Evolutionary conservation across 2,113 vertebrate genomes (phyloP), one percentile per base, ranked within the genome.

Genomic region (Synodontis membranacea): DNA sequence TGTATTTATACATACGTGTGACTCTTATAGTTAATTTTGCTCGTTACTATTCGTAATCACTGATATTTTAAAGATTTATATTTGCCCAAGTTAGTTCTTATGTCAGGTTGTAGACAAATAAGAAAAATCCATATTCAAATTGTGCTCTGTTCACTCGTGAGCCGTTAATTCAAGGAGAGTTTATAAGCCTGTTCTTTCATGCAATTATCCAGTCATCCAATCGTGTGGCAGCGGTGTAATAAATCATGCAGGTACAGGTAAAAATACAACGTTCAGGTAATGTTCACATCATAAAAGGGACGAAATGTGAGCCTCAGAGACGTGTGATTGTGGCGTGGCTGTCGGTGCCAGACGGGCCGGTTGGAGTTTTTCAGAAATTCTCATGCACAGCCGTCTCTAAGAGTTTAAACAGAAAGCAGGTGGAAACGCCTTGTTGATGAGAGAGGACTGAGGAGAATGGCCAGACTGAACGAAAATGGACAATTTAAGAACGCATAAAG

Each of bases 1-100:
- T 86, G 66, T 52, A 44, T 75, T 86, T 62, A 62, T 66, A 76
- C 79, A 78, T 31, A 54, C 42, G 44, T 44, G 42, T 50, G 19
- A 48, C 62, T 34, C 39, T 50, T 17, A 76, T 44, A 44, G n/a
- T 58, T 84, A 11, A 58, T n/a, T 75, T 75, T 44, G 11, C 56
- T 62, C 17, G 46, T 82, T 39, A 60, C 12, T 12, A 17, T 58
- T 75, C 5, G 17, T 8, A 19, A 50, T 4, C 5, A 19, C 0
- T 1, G 11, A 44, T 46, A 44, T n/a, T 52, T n/a, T 21, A 11
- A 54, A n/a, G 10, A 44, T 66, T 9, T 78, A 9, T 5, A 42
- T 10, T 15, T 68, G 9, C 19, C 42, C 28, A 60, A 37, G 25
- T 88, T 50, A 48, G 44, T 76, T 25, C 19, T 42, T 48, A 8